Evolutionary conservation across 2,888 invertebrate genomes (phyloP).

Genomic region (Drosophila cognata): DNA sequence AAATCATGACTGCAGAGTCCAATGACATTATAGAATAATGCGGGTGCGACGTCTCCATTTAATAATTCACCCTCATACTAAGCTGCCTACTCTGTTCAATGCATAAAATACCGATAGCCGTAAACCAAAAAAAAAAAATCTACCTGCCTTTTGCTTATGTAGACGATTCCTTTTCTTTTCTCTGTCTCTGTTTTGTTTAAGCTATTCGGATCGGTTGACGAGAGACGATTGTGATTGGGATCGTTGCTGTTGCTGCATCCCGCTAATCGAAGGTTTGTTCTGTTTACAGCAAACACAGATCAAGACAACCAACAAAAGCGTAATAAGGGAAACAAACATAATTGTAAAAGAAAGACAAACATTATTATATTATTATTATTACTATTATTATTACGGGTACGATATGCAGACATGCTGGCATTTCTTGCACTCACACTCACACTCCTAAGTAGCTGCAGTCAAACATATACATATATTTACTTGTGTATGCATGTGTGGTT

Average conservation of each 20-base stretch:
- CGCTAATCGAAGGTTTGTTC: background rate
- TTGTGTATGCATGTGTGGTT: slow-evolving; percentile 1
- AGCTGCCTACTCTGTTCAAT: background rate
- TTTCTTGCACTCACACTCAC: background rate
- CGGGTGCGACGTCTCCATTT: background rate
- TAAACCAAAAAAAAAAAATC: background rate
- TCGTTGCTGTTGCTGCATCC: background rate
- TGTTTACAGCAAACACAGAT: slow-evolving; percentile 1
- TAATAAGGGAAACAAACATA: slow-evolving; percentile 3
- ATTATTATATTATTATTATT: slow-evolving; percentile 1
- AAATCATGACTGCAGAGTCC: background rate
- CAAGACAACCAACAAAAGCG: background rate
- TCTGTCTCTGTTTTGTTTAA: background rate
- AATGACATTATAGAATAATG: background rate
- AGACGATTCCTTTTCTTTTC: background rate
- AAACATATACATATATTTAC: background rate
- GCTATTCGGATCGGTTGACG: background rate
- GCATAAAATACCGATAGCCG: background rate
- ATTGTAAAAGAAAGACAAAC: background rate
- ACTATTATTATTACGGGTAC: background rate
- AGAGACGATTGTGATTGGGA: background rate
- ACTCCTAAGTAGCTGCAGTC: background rate
- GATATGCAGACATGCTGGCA: background rate
- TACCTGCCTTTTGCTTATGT: background rate
- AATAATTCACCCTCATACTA: background rate